Evolutionary conservation across 2,888 invertebrate genomes (phyloP).

Genomic region (Sthenelais limicola): DNA sequence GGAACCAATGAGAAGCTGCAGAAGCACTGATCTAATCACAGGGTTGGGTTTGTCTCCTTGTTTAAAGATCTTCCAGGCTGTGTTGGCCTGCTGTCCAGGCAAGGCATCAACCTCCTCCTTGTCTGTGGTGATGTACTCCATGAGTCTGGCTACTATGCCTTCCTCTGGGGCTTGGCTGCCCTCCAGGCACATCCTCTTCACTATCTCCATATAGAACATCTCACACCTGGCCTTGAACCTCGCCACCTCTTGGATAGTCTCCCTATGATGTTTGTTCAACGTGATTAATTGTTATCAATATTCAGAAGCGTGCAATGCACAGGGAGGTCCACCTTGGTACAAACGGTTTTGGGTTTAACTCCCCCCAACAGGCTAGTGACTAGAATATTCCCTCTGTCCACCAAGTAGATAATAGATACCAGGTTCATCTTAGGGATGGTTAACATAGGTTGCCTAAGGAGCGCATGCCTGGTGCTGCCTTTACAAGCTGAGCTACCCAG

Average conservation of each 20-base stretch:
- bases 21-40: constrained; percentile 62
- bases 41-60: constrained; percentile 62
- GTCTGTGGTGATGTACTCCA: constrained; percentile 51
- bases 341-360: no score
- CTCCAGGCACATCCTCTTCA: constrained; percentile 52
- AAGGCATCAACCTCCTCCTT: neutral
- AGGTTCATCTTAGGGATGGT: no score
- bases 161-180: constrained; percentile 48
- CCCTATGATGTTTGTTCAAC: no score
- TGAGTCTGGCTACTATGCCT: constrained; percentile 48
- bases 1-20: constrained; percentile 60
- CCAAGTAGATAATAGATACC: no score
- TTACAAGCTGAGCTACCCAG: no score
- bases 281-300: no score
- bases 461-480: no score
- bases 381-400: no score
- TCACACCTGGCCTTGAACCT: constrained; percentile 51
- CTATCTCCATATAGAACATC: constrained; percentile 53
- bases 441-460: no score
- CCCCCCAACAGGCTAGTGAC: no score
- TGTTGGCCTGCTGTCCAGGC: constrained; percentile 37
- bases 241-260: constrained; percentile 36
- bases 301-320: no score
- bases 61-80: constrained; percentile 58
- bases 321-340: no score